Base-by-base conservation (phyloP, 2,888 invertebrate genomes). In the Congeria kusceri region DNA sequence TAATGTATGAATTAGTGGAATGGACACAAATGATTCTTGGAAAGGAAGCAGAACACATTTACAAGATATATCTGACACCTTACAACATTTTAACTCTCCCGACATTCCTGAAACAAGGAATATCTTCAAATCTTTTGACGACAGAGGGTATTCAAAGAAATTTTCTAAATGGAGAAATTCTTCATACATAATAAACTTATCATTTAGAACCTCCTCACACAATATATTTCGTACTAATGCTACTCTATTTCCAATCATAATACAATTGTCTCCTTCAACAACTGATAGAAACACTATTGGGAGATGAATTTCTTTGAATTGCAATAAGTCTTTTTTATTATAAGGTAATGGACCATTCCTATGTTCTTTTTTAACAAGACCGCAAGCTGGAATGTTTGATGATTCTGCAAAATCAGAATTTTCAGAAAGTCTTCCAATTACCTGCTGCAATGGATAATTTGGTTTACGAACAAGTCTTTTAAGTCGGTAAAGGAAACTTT, bases 401-500 rank as follows among this genome's bases (percentile, higher is more conserved):
- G n/a, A n/a, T 29, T n/a, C 7, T 23, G 28, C 69, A 23, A 32
- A 44, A 44, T 57, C 18, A 56, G 29, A 13, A 39, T 70, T 57
- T 25, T 77, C 81, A 44, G 81, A 81, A 29, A 70, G 23, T 29
- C 67, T 57, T 44, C 67, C 28, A 20, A 75, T 63, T 1, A 79
- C 67, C 28, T 75, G 75, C n/a, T 56, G 67, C 1, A 75, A 23
- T 15, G 79, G 71, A 61, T 32, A 70, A 57, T 58, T 57, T 29
- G 79, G 76, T 63, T 79, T 76, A 15, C 75, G 44, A 18, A 78
- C 62, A 13, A 78, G 13, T 11, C 72, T n/a, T 53, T 75, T 78
- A 11, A 90, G 23, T 28, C 61, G 66, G 63, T 85, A 86, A 65
- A 93, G 75, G 39, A 85, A 85, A 62, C 88, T 92, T 83, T 93